A percentile compares a stretch with the other conserved stretches of the same genome.
Conservation (phyloP, 2,797 vertebrate genomes). For the Neosilurus mollespiculum region DNA sequence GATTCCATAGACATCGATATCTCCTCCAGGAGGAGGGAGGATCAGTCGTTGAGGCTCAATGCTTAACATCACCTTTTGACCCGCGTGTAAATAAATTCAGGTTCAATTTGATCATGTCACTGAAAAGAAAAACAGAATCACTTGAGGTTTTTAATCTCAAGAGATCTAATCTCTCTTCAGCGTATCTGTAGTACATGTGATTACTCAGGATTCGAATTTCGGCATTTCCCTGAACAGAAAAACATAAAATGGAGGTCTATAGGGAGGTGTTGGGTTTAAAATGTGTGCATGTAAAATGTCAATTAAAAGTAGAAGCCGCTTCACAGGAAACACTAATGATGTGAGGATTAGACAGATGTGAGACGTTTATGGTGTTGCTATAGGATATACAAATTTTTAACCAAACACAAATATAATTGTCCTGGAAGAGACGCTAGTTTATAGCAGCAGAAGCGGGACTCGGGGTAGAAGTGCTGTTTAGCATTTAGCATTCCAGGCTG, state of each 20-base stretch:
- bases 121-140: slow-evolving; percentile 23
- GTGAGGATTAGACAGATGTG: neutral
- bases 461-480: neutral
- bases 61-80: slow-evolving; percentile 72
- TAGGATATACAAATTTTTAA: neutral
- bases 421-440: neutral
- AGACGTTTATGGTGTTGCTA: neutral
- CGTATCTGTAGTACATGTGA: neutral
- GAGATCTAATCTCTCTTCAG: neutral
- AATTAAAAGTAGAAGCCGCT: neutral
- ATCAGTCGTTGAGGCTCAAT: slow-evolving; percentile 95
- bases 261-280: neutral
- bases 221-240: neutral
- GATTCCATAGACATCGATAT: slow-evolving; percentile 99
- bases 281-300: no score
- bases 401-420: neutral
- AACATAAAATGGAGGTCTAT: neutral
- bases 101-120: slow-evolving; percentile 24
- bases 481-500: no score
- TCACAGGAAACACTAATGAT: slow-evolving; percentile 1
- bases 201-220: neutral
- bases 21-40: slow-evolving; percentile 96
- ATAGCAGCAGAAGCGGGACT: neutral
- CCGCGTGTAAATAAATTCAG: slow-evolving; percentile 23
- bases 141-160: neutral